phyloP scores from a whole-genome alignment of 37 sponge, comb jelly and placozoan species.

The Oopsacas minuta region DNA sequence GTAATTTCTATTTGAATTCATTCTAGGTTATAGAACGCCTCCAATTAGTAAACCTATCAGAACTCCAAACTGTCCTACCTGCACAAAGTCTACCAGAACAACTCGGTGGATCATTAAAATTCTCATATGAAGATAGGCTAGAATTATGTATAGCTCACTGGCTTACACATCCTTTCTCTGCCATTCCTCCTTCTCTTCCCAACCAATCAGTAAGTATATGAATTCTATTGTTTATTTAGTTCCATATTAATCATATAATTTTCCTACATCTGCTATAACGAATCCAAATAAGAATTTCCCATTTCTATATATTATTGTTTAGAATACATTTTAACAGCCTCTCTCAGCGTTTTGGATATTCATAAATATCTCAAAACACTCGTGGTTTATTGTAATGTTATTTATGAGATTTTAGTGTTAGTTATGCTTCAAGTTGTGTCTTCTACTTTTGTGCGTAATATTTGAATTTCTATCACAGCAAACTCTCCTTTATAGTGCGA shows the following conservation, averaged over 20 bases:
- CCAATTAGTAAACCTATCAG: slow-evolving; percentile 14
- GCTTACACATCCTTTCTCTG: background rate
- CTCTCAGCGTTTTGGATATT: too few relatives aligned
- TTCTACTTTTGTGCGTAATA: too few relatives aligned
- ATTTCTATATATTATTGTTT: background rate
- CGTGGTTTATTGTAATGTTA: too few relatives aligned
- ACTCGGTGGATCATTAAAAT: slow-evolving; percentile 24
- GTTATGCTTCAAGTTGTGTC: too few relatives aligned
- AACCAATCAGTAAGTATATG: background rate
- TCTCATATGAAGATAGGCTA: background rate
- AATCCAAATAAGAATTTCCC: background rate
- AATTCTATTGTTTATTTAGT: background rate
- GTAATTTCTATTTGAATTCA: too few relatives aligned
- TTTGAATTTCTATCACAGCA: too few relatives aligned
- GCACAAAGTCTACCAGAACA: slow-evolving; percentile 22
- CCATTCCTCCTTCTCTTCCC: background rate
- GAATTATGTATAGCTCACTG: background rate
- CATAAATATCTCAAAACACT: too few relatives aligned
- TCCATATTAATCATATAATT: background rate
- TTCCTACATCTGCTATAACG: background rate
- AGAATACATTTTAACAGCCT: background rate
- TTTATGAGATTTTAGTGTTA: too few relatives aligned
- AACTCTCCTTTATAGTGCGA: too few relatives aligned
- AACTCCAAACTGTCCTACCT: slow-evolving; percentile 19
- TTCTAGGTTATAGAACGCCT: background rate